These are phyloP conservation scores for Rugalucina vietnamica DNA, from an alignment of 2,888 invertebrate genomes.

Conservation along the genomic window DNA sequence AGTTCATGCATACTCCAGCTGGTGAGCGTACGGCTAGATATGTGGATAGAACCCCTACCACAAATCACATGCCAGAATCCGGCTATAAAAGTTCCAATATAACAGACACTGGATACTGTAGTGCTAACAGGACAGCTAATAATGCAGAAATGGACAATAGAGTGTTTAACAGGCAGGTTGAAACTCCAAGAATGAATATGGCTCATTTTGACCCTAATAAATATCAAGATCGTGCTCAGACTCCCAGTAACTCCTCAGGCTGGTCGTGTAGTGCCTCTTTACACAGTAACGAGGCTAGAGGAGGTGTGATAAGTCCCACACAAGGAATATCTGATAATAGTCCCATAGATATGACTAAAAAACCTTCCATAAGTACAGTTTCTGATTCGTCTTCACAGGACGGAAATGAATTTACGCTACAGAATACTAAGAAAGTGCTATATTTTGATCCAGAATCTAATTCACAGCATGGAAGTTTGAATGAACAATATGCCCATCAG, in stretches of 20 bases:
- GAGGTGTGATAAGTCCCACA: slow-evolving; percentile 51
- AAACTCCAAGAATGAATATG: slow-evolving; percentile 48
- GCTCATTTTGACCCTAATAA: slow-evolving; percentile 72
- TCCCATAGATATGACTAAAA: slow-evolving; percentile 42
- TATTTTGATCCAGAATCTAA: slow-evolving; percentile 69
- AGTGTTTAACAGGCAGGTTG: slow-evolving; percentile 35
- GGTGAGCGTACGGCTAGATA: slow-evolving; percentile 41
- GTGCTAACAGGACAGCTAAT: slow-evolving; percentile 48
- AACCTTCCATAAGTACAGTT: slow-evolving; percentile 47
- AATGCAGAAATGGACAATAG: slow-evolving; percentile 45
- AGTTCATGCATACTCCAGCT: slow-evolving; percentile 34
- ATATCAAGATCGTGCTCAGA: slow-evolving; percentile 70
- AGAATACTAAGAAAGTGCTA: slow-evolving; percentile 73
- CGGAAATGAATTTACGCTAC: slow-evolving; percentile 72
- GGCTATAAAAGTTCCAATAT: slow-evolving; percentile 27
- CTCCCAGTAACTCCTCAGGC: slow-evolving; percentile 70
- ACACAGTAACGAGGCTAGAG: slow-evolving; percentile 68
- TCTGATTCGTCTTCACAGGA: slow-evolving; percentile 73
- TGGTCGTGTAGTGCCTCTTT: slow-evolving; percentile 72
- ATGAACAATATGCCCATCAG: slow-evolving; percentile 47
- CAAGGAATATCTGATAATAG: slow-evolving; percentile 65
- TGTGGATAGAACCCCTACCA: slow-evolving; percentile 46
- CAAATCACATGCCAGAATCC: slow-evolving; percentile 35
- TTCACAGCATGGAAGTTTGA: slow-evolving; percentile 56
- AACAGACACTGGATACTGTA: slow-evolving; percentile 60